These are phyloP conservation scores for Cacoxenus indagator DNA, from an alignment of 2,888 invertebrate genomes.

Conservation along the genomic window DNA sequence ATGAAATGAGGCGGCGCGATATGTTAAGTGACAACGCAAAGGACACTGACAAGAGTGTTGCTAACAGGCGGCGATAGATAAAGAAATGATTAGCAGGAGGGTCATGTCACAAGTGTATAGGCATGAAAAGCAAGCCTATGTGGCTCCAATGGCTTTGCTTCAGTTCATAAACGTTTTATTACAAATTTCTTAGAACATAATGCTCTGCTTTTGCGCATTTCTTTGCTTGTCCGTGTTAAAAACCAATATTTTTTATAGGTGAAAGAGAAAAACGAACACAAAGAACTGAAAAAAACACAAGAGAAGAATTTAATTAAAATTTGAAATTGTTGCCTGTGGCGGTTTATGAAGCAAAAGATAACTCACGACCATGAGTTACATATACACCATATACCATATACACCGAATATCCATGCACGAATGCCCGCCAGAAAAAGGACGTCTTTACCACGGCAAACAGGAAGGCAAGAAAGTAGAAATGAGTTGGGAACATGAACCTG, in stretches of 20 bases:
- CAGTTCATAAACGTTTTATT: constrained; percentile 12
- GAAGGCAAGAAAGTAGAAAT: background rate
- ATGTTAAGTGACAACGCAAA: too few species aligned
- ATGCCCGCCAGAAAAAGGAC: background rate
- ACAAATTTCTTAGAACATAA: background rate
- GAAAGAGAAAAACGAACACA: background rate
- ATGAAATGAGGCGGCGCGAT: too few species aligned
- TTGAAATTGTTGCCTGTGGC: constrained; percentile 56
- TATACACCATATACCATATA: background rate
- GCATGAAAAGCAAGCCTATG: too few species aligned
- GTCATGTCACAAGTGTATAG: too few species aligned
- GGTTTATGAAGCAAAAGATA: constrained; percentile 9
- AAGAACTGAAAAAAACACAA: constrained; percentile 28
- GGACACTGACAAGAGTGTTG: too few species aligned
- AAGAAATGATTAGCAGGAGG: background rate
- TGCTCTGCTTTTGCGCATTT: too few species aligned
- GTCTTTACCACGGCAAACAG: background rate
- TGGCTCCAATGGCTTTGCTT: background rate
- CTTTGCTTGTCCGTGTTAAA: background rate
- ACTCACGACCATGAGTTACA: background rate
- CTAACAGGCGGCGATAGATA: too few species aligned
- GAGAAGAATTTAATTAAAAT: constrained; percentile 61
- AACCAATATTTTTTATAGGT: constrained; percentile 2
- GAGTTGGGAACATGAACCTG: background rate
- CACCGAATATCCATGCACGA: background rate